Evolutionary conservation across 1,140 invertebrate genomes (phyloP).

Genomic region (Orius laevigatus): DNA sequence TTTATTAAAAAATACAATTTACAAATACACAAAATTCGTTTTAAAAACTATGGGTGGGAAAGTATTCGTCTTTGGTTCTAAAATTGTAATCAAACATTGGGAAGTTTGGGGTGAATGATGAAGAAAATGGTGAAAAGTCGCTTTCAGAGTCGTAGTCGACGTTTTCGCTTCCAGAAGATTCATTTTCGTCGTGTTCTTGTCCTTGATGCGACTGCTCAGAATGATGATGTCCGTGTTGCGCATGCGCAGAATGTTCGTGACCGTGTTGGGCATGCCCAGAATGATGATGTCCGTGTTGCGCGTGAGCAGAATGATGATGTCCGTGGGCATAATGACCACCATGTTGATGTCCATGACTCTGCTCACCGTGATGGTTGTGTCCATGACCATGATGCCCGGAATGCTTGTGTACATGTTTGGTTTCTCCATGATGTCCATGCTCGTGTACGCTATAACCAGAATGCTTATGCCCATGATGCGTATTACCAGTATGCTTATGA

Average conservation of each 20-base stretch:
- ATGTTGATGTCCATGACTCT: conserved; percentile 22
- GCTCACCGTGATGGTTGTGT: conserved; percentile 18
- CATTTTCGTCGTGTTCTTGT: conserved; percentile 4
- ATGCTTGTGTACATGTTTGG: conserved; percentile 9
- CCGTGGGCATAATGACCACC: conserved; percentile 18
- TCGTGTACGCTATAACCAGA: conserved; percentile 5
- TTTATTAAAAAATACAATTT: too few relatives aligned
- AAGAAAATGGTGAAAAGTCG: too few relatives aligned
- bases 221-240: not conserved
- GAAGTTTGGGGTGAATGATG: too few relatives aligned
- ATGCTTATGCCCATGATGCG: conserved; percentile 6
- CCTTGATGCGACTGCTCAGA: conserved; percentile 1
- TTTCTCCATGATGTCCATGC: conserved; percentile 10
- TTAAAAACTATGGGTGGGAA: too few relatives aligned
- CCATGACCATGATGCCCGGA: conserved; percentile 25
- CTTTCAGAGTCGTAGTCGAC: conserved; percentile 6
- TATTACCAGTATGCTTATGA: conserved; percentile 2
- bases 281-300: conserved; percentile 15
- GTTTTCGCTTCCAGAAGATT: not conserved
- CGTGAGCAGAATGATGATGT: conserved; percentile 17
- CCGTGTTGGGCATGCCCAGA: conserved; percentile 14
- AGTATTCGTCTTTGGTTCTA: too few relatives aligned
- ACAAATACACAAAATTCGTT: too few relatives aligned
- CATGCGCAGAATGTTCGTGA: conserved; percentile 12
- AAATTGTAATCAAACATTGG: too few relatives aligned